Evolutionary conservation across 2,888 invertebrate species (phyloP).

Genomic region (Zelleria hepariella): DNA sequence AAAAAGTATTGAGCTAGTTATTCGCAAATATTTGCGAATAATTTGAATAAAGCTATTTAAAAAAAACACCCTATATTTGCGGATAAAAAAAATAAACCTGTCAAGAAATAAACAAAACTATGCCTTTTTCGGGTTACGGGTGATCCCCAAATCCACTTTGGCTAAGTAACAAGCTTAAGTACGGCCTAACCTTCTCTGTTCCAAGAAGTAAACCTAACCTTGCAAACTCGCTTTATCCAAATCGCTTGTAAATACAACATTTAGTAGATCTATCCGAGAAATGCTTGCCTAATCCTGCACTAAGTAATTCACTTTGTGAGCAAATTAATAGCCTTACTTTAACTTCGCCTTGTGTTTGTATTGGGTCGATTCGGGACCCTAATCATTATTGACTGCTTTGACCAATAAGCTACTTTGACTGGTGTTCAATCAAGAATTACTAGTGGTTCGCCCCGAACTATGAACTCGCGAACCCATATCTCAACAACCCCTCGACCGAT

Average conservation of each 20-base stretch:
- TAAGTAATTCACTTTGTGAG: neutral
- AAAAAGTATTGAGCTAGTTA: no score
- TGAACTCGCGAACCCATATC: no score
- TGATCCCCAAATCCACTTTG: neutral
- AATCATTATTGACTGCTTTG: no score
- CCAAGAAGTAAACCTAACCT: neutral
- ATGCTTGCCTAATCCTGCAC: neutral
- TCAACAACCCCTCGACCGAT: no score
- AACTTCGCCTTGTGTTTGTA: neutral
- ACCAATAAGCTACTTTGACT: no score
- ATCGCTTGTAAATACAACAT: neutral
- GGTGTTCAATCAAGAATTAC: no score
- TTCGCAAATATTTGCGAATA: no score
- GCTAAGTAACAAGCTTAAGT: neutral
- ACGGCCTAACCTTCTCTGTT: neutral
- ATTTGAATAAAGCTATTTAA: no score
- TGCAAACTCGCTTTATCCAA: neutral
- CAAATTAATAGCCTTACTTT: neutral
- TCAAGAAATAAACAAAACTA: no score
- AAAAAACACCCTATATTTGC: neutral
- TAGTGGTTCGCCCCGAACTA: no score
- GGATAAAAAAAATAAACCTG: no score
- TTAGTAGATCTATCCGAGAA: neutral
- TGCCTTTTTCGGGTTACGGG: neutral
- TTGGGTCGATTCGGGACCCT: neutral